Conservation (phyloP, 2,113 vertebrate genomes). For the Xiphophorus hellerii region DNA sequence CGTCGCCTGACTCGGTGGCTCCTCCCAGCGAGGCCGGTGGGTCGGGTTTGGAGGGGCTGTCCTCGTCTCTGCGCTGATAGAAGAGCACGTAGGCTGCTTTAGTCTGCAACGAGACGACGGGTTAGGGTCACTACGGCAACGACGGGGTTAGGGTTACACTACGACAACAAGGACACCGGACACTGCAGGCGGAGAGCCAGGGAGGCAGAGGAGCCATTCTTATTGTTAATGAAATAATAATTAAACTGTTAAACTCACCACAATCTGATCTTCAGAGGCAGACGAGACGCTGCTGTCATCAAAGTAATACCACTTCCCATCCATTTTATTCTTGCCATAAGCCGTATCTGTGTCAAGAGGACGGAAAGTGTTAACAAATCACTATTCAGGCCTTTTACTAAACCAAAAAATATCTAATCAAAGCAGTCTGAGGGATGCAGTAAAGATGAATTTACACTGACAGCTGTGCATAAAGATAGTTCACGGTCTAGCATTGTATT, state of each 20-base stretch:
- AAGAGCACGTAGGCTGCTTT: conserved; percentile 97
- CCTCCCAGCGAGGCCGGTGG: conserved; percentile 77
- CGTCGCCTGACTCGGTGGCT: conserved; percentile 78
- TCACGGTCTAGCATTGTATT: background rate
- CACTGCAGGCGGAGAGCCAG: conserved; percentile 19
- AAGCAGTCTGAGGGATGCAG: background rate
- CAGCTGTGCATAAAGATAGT: background rate
- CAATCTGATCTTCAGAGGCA: conserved; percentile 95
- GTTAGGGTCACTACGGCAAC: background rate
- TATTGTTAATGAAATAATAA: background rate
- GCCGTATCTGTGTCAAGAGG: conserved; percentile 86
- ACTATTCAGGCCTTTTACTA: background rate
- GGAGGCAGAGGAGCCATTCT: background rate
- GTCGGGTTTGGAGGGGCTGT: conserved; percentile 72
- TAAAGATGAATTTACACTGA: background rate
- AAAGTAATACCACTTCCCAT: conserved; percentile 94
- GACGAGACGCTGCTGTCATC: conserved; percentile 93
- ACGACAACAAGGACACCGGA: conserved; percentile 30
- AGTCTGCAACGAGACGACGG: conserved; percentile 78
- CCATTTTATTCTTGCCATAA: conserved; percentile 92
- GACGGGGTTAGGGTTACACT: conserved; percentile 30
- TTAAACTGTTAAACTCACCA: conserved; percentile 82
- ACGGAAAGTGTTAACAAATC: conserved; percentile 5
- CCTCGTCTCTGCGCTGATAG: conserved; percentile 89
- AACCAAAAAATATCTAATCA: conserved; percentile 1